A percentile compares a stretch with the other conserved stretches of the same genome.
Conservation (phyloP, 2,113 vertebrate species). For the Ailuropoda melanoleuca region DNA sequence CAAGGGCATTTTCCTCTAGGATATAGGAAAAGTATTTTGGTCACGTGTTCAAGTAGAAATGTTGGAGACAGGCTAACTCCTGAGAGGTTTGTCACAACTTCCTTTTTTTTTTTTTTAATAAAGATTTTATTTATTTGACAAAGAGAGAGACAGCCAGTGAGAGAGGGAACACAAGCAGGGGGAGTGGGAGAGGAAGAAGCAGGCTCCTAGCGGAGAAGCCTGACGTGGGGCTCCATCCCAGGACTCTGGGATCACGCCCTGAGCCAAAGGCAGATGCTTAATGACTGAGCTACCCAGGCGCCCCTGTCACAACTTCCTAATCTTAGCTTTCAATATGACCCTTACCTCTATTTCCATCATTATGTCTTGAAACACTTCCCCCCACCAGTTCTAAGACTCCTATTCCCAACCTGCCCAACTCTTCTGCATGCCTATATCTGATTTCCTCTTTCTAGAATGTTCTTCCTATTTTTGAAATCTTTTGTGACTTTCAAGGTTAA, state of each 20-base stretch:
- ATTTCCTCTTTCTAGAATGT: conserved; percentile 19
- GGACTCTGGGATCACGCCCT: too few relatives aligned
- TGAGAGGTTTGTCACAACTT: neutral
- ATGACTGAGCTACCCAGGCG: too few relatives aligned
- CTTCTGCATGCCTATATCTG: neutral
- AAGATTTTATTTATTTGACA: too few relatives aligned
- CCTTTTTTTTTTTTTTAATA: neutral
- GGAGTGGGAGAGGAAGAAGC: too few relatives aligned
- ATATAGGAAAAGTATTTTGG: neutral
- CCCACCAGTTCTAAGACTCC: neutral
- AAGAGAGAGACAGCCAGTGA: too few relatives aligned
- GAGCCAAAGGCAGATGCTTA: too few relatives aligned
- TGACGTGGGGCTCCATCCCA: too few relatives aligned
- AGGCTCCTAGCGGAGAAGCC: too few relatives aligned
- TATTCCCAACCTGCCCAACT: neutral
- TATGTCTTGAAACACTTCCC: neutral
- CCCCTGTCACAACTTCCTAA: neutral
- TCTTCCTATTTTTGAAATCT: conserved; percentile 44
- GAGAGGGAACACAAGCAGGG: too few relatives aligned
- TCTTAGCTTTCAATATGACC: neutral
- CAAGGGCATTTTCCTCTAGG: neutral
- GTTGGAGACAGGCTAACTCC: neutral
- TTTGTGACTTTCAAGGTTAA: conserved; percentile 43
- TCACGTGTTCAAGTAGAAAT: neutral
- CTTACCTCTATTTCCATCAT: neutral